phyloP scores from a whole-genome alignment of 2,113 vertebrate genomes.

The Myanophis thanlyinensis region DNA sequence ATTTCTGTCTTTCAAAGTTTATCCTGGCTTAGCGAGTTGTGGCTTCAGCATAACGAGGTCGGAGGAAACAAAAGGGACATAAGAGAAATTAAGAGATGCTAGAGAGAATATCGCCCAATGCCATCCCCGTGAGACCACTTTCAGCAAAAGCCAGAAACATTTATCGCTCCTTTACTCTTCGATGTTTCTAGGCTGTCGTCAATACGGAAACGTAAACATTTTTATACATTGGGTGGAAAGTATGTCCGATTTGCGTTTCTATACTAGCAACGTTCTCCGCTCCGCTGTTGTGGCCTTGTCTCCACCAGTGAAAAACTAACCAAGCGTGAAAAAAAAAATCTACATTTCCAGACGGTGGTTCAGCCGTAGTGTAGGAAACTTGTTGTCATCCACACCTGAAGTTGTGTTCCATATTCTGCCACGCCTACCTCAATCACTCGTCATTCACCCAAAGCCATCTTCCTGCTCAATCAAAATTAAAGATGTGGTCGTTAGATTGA shows the following conservation, averaged over 20 bases:
- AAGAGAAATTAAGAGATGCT: background rate
- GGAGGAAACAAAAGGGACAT: background rate
- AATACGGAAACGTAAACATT: background rate
- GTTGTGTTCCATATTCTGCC: background rate
- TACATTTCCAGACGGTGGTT: background rate
- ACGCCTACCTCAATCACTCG: background rate
- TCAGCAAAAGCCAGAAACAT: background rate
- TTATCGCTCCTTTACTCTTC: background rate
- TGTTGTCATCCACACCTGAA: background rate
- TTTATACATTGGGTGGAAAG: background rate
- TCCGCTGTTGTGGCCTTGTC: background rate
- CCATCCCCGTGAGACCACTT: background rate
- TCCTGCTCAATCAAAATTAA: background rate
- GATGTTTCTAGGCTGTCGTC: background rate
- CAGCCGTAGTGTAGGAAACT: background rate
- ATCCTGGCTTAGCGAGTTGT: background rate
- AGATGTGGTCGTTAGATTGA: background rate
- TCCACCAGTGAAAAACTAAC: background rate
- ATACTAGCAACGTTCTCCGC: background rate
- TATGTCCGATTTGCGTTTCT: background rate
- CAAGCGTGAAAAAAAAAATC: background rate
- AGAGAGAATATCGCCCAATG: background rate
- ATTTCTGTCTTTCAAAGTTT: background rate
- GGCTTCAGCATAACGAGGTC: background rate
- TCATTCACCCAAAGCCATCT: background rate